Evolutionary conservation across 2,113 vertebrate species (phyloP).

Genomic region (Saccopteryx leptura): DNA sequence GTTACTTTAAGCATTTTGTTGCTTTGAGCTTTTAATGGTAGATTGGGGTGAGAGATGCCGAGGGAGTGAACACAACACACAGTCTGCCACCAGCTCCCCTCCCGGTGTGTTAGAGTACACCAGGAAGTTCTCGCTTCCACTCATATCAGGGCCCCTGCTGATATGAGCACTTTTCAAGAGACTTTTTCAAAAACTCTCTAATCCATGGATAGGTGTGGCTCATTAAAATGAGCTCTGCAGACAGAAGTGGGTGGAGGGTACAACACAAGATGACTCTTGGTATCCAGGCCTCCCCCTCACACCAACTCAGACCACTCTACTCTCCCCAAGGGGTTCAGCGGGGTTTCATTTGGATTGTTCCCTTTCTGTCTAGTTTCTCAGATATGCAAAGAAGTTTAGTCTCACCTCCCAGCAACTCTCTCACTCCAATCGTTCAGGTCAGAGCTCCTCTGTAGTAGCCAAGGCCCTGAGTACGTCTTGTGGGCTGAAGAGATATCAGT

Average conservation of each 20-base stretch:
- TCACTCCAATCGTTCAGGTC: background rate
- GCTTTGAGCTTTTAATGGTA: background rate
- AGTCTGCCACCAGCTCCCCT: background rate
- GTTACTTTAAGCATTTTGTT: background rate
- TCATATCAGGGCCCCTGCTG: background rate
- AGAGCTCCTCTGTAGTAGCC: background rate
- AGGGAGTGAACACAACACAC: background rate
- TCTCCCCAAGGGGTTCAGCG: background rate
- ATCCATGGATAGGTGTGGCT: background rate
- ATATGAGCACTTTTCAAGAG: background rate
- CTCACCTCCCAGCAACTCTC: background rate
- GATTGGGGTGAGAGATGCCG: fast-evolving
- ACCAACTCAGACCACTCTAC: no score
- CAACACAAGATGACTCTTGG: no score
- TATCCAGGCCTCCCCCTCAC: background rate
- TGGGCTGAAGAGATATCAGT: background rate
- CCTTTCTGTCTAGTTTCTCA: background rate
- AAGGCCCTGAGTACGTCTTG: background rate
- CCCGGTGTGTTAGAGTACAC: background rate
- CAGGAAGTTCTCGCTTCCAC: background rate
- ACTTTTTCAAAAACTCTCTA: background rate
- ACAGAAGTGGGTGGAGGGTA: background rate
- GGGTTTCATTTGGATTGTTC: background rate
- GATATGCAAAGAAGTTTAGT: background rate
- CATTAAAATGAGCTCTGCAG: background rate